Percentiles rank a stretch among this genome's conserved stretches.
phyloP scores from a whole-genome alignment of 2,888 invertebrate species.

The Diploptera punctata region DNA sequence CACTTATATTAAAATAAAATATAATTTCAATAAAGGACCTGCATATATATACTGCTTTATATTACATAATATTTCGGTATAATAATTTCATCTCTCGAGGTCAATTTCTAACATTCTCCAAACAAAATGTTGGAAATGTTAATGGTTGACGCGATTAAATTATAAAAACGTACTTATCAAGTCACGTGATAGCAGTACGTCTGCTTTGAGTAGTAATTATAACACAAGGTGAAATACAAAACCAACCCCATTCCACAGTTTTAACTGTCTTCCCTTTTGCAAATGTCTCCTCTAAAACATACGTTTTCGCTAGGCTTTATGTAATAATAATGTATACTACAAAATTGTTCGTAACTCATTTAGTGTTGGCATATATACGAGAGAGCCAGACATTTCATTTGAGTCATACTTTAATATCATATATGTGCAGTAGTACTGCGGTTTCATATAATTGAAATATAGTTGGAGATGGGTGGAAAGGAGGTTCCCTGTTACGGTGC shows the following conservation, averaged over 20 bases:
- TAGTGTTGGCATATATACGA: conserved; percentile 3
- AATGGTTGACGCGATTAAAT: too few species aligned
- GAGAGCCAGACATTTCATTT: neutral
- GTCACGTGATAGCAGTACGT: too few species aligned
- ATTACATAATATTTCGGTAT: too few species aligned
- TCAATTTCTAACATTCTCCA: too few species aligned
- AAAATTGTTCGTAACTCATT: conserved; percentile 21
- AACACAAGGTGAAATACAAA: too few species aligned
- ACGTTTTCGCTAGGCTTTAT: neutral
- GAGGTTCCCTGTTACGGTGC: neutral
- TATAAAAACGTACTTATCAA: too few species aligned
- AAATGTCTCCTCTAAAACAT: conserved; percentile 7
- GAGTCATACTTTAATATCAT: conserved; percentile 25
- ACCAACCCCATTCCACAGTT: neutral
- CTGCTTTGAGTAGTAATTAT: too few species aligned
- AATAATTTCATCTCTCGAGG: too few species aligned
- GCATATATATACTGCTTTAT: too few species aligned
- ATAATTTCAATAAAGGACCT: too few species aligned
- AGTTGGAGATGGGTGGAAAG: neutral
- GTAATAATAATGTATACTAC: conserved; percentile 5
- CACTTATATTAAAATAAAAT: too few species aligned
- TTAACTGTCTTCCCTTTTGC: neutral
- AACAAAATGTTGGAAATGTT: too few species aligned
- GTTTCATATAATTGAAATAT: conserved; percentile 28
- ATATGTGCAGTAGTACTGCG: neutral